These are phyloP conservation scores for Brachyalestes nurse DNA, from an alignment of 2,797 vertebrate species.

Conservation along the genomic window DNA sequence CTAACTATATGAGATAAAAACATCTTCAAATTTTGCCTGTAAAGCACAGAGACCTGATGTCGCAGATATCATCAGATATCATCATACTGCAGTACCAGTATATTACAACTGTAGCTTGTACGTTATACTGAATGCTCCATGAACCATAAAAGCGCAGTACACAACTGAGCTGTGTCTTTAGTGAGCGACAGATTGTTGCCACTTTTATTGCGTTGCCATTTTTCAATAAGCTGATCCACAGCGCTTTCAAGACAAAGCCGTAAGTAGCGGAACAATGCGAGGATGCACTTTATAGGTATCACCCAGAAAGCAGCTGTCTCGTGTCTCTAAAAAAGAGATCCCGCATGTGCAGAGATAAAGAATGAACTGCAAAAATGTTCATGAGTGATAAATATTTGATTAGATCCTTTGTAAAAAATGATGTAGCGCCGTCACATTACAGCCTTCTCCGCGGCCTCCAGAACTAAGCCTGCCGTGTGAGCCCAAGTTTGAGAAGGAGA, in stretches of 20 bases:
- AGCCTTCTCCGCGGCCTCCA: not conserved
- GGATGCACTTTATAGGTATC: not conserved
- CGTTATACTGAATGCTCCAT: not conserved
- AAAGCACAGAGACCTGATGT: not conserved
- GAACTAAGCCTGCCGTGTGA: not conserved
- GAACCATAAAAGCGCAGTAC: not conserved
- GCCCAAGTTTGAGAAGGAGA: not conserved
- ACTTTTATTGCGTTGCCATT: slow-evolving; percentile 28
- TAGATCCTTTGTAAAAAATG: slow-evolving; percentile 13
- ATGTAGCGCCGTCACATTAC: slow-evolving; percentile 10
- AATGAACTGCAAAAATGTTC: slow-evolving; percentile 20
- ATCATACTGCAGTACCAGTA: too few species aligned
- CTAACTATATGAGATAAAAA: too few species aligned
- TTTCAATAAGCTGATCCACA: slow-evolving; percentile 25
- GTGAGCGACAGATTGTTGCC: not conserved
- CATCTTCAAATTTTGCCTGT: too few species aligned
- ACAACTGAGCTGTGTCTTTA: not conserved
- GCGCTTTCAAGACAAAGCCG: slow-evolving; percentile 14
- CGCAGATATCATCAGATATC: not conserved
- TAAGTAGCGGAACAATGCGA: slow-evolving; percentile 31
- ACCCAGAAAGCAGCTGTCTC: not conserved
- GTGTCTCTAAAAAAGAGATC: not conserved
- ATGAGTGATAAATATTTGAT: slow-evolving; percentile 16
- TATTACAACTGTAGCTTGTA: not conserved
- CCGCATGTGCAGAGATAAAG: slow-evolving; percentile 11